Base-by-base conservation (phyloP, 2,797 vertebrate species). In the Leuciscus waleckii region DNA sequence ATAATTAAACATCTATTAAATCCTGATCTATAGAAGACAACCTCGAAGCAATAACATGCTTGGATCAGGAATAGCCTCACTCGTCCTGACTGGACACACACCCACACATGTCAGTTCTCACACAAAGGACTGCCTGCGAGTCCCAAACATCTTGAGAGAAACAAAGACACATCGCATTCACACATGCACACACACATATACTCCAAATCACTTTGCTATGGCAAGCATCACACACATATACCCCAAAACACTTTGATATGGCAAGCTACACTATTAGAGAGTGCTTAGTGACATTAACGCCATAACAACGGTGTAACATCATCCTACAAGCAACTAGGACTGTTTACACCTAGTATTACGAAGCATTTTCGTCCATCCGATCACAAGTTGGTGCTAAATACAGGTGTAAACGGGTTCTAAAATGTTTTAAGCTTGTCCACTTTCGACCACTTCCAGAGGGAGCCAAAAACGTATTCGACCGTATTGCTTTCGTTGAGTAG, bases 61-160 rank as follows among this genome's bases (percentile, higher is more conserved):
- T n/a, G 32, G 41, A 37, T 41, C 68, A 71, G 68, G 16, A 80
- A 51, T 58, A n/a, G 32, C 19, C 68, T 82, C 17, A 29, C 10
- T 77, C 13, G 17, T 17, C 23, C 61, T 29, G 61, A 39, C 32
- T 67, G 69, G 39, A 71, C 76, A 71, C n/a, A 63, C n/a, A 29
- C 58, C n/a, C 26, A 63, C 13, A 23, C 58, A 80, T 9, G 13
- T 35, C 78, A 88, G 67, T 32, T 37, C 65, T 85, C 75, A 78
- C 70, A 88, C 70, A 87, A 85, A 85, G 76, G 35, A 85, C 74
- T 86, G 70, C 76, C 73, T 67, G 70, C 29, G 65, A 87, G 67
- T 80, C 35, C 67, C 23, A 69, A 23, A 63, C 71, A 82, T 82
- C 63, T 37, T 26, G 16, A 67, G 61, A 84, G 39, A 63, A 71